Percentiles rank a stretch among this genome's conserved stretches.
Evolutionary conservation across 64 coral and sea anemone genomes (phyloP).

Genomic region (Montipora capricornis): DNA sequence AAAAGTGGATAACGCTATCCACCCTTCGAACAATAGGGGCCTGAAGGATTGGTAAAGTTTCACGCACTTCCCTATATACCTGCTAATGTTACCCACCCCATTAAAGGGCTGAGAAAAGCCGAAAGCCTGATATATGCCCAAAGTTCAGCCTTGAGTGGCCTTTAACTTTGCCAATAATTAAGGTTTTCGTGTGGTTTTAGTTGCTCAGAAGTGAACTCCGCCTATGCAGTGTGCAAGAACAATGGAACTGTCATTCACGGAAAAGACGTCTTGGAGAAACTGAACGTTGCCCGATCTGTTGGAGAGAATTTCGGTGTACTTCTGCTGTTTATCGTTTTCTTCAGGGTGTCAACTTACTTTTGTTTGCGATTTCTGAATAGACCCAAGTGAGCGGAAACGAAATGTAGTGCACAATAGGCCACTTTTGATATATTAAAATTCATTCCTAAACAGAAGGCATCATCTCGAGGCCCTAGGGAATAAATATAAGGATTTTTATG

Average conservation of each 20-base stretch:
- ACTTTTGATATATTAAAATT: too few species aligned
- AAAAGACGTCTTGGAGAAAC: conserved; percentile 56
- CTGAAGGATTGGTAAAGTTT: too few species aligned
- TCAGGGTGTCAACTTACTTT: conserved; percentile 80
- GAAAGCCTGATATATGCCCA: too few species aligned
- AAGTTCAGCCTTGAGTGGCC: too few species aligned
- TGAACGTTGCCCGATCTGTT: conserved; percentile 64
- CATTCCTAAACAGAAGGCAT: too few species aligned
- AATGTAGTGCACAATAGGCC: not conserved
- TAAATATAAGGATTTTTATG: too few species aligned
- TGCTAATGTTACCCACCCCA: too few species aligned
- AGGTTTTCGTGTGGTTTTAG: conserved; percentile 40
- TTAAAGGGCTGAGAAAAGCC: too few species aligned
- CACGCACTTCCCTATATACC: too few species aligned
- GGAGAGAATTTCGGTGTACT: conserved; percentile 78
- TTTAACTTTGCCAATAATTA: not conserved
- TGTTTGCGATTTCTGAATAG: conserved; percentile 82
- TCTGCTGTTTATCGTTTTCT: conserved; percentile 45
- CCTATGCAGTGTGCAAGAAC: conserved; percentile 72
- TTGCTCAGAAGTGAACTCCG: conserved; percentile 55
- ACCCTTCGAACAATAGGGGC: too few species aligned
- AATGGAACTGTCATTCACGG: conserved; percentile 85
- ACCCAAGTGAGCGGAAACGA: conserved; percentile 45
- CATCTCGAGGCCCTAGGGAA: too few species aligned
- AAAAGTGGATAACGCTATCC: too few species aligned